Percentiles rank a stretch among this genome's conserved stretches.
Evolutionary conservation across 2,113 vertebrate genomes (phyloP).

Genomic region (Cricetomys ansorgei): DNA sequence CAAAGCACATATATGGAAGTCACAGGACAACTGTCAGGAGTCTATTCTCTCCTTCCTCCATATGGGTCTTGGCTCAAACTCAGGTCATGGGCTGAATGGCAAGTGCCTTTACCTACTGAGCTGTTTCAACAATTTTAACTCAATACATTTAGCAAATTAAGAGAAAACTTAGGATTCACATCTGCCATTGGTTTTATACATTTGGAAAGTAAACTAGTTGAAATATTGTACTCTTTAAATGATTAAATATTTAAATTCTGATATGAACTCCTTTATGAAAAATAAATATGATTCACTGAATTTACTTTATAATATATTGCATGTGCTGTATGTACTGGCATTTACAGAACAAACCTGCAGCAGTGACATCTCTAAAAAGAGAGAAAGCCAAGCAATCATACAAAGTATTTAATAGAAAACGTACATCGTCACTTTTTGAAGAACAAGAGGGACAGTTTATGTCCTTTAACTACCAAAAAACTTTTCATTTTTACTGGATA

Average conservation of each 20-base stretch:
- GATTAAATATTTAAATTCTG: constrained; percentile 9
- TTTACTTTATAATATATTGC: constrained; percentile 26
- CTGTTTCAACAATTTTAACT: not conserved
- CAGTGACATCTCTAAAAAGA: constrained; percentile 22
- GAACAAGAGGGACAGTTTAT: not conserved
- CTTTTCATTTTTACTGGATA: constrained; percentile 43
- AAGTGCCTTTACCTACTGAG: not conserved
- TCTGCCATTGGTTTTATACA: constrained; percentile 5
- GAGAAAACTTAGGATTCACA: constrained; percentile 26
- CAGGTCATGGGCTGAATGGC: not conserved
- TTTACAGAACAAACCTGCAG: constrained; percentile 36
- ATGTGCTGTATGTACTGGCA: constrained; percentile 1
- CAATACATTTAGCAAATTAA: not conserved
- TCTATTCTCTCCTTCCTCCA: not conserved
- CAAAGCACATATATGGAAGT: not conserved
- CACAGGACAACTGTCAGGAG: not conserved
- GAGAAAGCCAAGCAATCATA: constrained; percentile 36
- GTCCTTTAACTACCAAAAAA: constrained; percentile 38
- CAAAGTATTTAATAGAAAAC: constrained; percentile 37
- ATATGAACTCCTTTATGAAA: not conserved
- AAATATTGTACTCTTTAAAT: constrained; percentile 7
- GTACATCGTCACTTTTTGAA: not conserved
- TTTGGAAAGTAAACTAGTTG: not conserved
- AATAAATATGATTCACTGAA: not conserved
- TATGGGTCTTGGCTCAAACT: not conserved